Base-by-base conservation (phyloP, 2,797 vertebrate species). In the Denticeps clupeoides region DNA sequence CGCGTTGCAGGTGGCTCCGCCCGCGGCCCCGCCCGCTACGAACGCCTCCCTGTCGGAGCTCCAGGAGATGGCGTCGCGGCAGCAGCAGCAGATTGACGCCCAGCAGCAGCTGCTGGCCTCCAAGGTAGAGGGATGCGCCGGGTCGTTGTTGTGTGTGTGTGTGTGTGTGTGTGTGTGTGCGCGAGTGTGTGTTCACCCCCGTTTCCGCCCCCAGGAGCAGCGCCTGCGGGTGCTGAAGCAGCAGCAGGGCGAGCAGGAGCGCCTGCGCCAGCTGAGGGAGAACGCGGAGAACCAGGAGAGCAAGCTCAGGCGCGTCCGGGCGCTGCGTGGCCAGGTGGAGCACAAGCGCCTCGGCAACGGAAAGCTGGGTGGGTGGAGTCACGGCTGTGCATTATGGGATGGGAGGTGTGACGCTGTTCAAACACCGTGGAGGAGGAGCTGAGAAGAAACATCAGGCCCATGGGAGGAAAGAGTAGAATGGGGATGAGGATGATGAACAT, bases 281-380 rank as follows among this genome's bases (percentile, higher is more conserved):
- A 89, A 93, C 41, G 89, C 89, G 0, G 87, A 89, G 57, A 91
- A 79, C 69, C 92, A 98, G 75, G 93, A 98, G 71, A 86, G 89
- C 37, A 95, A 93, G 52, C 83, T 98, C 5, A 75, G 84, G 15
- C 85, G 88, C 65, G 90, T 98, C 29, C 82, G 90, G 49, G 90
- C 90, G 0, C 75, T 94, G 4, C 88, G 86, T 68, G 89, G 89
- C 56, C 91, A 89, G 0, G 90, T 96, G 74, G 93, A 97, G 40
- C 86, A 91, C 74, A 97, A 94, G 64, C 84, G 91, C 13, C 80
- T 89, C 23, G 88, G 83, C 77, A 95, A 94, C 62, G 87, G 86
- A 49, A 89, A 86, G 47, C 82, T 94, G 5, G 91, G 93, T 97
- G 49, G 82, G 87, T 46, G 16, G 33, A 11, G 42, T 24, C 5